Conservation (phyloP, 92 coral and sea anemone species). For the Plumapathes pennacea region DNA sequence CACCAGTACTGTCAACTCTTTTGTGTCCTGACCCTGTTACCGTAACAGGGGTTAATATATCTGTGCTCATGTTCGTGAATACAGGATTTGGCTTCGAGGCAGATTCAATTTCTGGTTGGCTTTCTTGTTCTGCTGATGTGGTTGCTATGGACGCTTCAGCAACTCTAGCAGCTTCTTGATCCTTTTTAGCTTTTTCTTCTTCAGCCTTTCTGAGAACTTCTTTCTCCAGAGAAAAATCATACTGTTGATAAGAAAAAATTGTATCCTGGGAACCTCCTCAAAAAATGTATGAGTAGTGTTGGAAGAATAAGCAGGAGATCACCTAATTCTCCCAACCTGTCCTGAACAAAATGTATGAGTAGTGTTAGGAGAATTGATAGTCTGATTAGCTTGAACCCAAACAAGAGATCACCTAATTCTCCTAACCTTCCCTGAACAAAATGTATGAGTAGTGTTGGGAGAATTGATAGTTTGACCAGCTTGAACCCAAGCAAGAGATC, state of each 20-base stretch:
- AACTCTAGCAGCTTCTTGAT: constrained; percentile 23
- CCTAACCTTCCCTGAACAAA: too few relatives aligned
- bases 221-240: constrained; percentile 83
- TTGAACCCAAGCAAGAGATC: too few relatives aligned
- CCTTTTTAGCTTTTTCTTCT: constrained; percentile 45
- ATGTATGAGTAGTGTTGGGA: too few relatives aligned
- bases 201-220: constrained; percentile 68
- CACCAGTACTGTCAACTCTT: constrained; percentile 60
- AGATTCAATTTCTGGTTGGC: not conserved
- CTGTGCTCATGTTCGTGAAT: constrained; percentile 81
- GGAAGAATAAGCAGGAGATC: too few relatives aligned
- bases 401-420: too few relatives aligned
- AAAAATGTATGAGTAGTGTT: too few relatives aligned
- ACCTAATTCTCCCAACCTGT: too few relatives aligned
- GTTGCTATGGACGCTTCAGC: constrained; percentile 37
- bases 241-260: constrained; percentile 42
- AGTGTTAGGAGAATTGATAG: too few relatives aligned
- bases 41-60: constrained; percentile 83
- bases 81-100: constrained; percentile 28
- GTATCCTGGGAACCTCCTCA: too few relatives aligned
- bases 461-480: too few relatives aligned
- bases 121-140: constrained; percentile 19
- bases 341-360: too few relatives aligned
- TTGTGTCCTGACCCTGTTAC: constrained; percentile 68
- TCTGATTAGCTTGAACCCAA: too few relatives aligned